A percentile compares a stretch with the other conserved stretches of the same genome.
Conservation (phyloP, 2,797 vertebrate species). For the Ceryle rudis region DNA sequence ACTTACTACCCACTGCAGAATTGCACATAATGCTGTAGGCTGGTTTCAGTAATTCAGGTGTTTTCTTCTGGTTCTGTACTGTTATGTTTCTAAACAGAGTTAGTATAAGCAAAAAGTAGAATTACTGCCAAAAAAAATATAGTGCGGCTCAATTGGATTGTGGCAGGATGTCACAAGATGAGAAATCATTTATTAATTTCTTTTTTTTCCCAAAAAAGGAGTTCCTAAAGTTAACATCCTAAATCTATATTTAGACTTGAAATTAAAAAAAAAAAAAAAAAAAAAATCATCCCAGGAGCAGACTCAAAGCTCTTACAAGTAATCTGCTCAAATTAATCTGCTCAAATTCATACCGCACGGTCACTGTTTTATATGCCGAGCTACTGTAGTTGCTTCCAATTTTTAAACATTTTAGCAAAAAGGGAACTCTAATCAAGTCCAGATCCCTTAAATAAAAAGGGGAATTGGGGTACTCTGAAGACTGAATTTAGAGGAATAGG, state of each 20-base stretch:
- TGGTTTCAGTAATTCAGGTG: not conserved
- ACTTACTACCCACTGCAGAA: not conserved
- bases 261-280: not conserved
- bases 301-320: not conserved
- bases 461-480: not conserved
- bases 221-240: not conserved
- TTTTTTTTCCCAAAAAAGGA: not conserved
- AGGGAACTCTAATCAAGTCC: not conserved
- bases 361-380: not conserved
- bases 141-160: not conserved
- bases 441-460: not conserved
- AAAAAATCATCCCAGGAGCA: not conserved
- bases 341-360: rapidly evolving
- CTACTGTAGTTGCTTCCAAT: not conserved
- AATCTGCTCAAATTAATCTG: not conserved
- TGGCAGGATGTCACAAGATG: not conserved
- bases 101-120: not conserved
- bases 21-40: not conserved
- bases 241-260: not conserved
- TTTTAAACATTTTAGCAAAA: not conserved
- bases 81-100: not conserved
- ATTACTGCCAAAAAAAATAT: not conserved
- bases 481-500: not conserved
- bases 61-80: not conserved
- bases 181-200: not conserved